These are phyloP conservation scores for Rhinopithecus roxellana DNA, from an alignment of 2,113 vertebrate genomes.

Conservation along the genomic window DNA sequence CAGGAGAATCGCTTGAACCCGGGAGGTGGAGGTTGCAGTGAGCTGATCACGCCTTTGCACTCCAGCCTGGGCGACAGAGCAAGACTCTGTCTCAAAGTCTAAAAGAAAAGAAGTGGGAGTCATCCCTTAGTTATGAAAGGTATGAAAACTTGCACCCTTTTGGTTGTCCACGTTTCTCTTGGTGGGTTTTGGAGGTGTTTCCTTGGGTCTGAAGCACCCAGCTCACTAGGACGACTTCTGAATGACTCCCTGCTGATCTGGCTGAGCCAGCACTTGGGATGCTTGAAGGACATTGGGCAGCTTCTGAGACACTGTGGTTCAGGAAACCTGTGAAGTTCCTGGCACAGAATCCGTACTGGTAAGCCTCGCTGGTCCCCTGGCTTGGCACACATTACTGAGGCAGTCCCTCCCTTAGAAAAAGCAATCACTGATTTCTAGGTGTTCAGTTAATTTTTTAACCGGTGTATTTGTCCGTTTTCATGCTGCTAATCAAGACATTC, in stretches of 20 bases:
- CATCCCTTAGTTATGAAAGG: not conserved
- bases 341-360: not conserved
- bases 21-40: too few species aligned
- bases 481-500: too few species aligned
- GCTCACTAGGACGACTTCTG: not conserved
- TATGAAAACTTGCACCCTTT: not conserved
- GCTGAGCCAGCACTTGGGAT: not conserved
- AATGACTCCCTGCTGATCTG: not conserved
- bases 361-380: not conserved
- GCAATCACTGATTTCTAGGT: not conserved
- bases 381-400: not conserved
- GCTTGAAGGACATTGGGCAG: not conserved
- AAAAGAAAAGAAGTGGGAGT: not conserved
- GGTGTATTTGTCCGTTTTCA: too few species aligned
- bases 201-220: not conserved
- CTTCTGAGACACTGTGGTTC: not conserved
- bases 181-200: not conserved
- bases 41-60: too few species aligned
- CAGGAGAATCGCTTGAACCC: too few species aligned
- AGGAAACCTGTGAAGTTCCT: not conserved
- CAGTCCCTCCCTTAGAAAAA: not conserved
- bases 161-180: not conserved
- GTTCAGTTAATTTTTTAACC: not conserved
- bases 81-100: too few species aligned
- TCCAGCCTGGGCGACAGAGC: too few species aligned